phyloP scores from a whole-genome alignment of 2,888 invertebrate species.

The Microdon myrmicae region DNA sequence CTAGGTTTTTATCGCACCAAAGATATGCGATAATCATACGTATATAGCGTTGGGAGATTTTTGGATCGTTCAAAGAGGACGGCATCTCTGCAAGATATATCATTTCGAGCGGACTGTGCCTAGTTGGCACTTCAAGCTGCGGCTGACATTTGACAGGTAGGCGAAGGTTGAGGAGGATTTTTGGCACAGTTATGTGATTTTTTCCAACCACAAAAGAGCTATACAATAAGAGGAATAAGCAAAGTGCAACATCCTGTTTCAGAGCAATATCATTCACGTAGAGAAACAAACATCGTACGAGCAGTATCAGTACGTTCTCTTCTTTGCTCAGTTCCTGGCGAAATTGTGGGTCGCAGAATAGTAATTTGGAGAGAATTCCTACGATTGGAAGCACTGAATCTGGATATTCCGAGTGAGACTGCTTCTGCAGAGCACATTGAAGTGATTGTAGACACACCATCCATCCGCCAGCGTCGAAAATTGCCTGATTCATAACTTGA shows the following conservation, averaged over 20 bases:
- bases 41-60: slow-evolving; percentile 36
- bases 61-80: not conserved
- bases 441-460: slow-evolving; percentile 56
- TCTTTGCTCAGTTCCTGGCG: slow-evolving; percentile 57
- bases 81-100: slow-evolving; percentile 23
- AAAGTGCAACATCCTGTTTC: slow-evolving; percentile 57
- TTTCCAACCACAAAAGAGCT: slow-evolving; percentile 54
- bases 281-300: slow-evolving; percentile 59
- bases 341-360: slow-evolving; percentile 56
- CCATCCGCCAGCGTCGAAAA: slow-evolving; percentile 56
- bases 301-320: slow-evolving; percentile 56
- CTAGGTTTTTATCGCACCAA: slow-evolving; percentile 41
- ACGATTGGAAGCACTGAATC: slow-evolving; percentile 58
- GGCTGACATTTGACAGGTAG: slow-evolving; percentile 58
- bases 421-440: slow-evolving; percentile 55
- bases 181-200: slow-evolving; percentile 53
- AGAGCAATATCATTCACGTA: slow-evolving; percentile 56
- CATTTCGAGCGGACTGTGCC: slow-evolving; percentile 9
- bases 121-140: slow-evolving; percentile 1
- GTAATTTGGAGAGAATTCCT: slow-evolving; percentile 59
- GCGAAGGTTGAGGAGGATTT: slow-evolving; percentile 49
- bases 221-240: slow-evolving; percentile 60
- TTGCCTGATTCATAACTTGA: slow-evolving; percentile 53
- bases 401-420: slow-evolving; percentile 53
- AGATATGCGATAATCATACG: slow-evolving; percentile 47